Conservation (phyloP, 2,113 vertebrate species). For the Pangasianodon hypophthalmus region DNA sequence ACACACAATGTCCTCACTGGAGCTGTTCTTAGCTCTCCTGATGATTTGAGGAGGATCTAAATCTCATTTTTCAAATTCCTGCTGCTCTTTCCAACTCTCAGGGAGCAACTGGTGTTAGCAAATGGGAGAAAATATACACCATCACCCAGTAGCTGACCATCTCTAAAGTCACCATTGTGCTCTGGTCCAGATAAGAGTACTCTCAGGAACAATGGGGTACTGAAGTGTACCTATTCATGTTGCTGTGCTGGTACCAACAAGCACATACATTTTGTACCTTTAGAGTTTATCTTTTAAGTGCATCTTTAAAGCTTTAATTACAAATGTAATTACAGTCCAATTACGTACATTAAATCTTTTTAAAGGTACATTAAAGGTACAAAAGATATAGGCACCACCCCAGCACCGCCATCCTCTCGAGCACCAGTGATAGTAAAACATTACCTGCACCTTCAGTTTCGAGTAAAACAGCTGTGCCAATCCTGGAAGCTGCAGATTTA, state of each 20-base stretch:
- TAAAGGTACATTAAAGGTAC: background rate
- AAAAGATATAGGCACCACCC: background rate
- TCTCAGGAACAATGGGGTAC: background rate
- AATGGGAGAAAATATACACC: background rate
- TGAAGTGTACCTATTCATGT: background rate
- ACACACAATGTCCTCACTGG: background rate
- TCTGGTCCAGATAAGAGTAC: background rate
- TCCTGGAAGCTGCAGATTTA: background rate
- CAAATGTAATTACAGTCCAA: background rate
- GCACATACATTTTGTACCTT: background rate
- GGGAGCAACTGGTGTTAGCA: background rate
- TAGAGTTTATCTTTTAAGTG: background rate
- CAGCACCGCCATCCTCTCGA: background rate
- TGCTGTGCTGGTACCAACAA: background rate
- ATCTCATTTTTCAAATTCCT: conserved; percentile 5
- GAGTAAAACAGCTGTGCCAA: background rate
- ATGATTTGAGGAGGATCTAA: background rate
- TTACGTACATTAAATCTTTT: background rate
- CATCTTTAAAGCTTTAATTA: background rate
- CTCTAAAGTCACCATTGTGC: background rate
- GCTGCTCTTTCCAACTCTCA: background rate
- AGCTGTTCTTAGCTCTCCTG: background rate
- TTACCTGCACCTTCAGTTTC: background rate
- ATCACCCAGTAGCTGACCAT: background rate
- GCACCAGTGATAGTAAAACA: background rate